These are phyloP conservation scores for Climacteris rufus DNA, from an alignment of 2,113 vertebrate genomes.

Conservation along the genomic window DNA sequence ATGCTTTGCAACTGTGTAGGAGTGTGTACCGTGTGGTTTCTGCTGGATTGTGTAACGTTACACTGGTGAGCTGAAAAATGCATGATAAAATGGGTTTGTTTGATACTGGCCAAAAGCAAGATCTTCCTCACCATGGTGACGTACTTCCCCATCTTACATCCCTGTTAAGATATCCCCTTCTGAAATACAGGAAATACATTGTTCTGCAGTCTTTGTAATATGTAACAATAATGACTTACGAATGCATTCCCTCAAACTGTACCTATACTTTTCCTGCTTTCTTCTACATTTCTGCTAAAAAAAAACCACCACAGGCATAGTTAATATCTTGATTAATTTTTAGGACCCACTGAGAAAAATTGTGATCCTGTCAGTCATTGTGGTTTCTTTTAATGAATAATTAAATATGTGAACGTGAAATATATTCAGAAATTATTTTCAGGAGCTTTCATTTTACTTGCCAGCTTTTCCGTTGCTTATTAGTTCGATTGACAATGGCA, in stretches of 20 bases:
- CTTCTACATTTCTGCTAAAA: background rate
- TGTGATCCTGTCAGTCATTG: background rate
- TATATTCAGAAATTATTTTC: background rate
- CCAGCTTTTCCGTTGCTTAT: background rate
- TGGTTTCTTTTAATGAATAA: constrained; percentile 22
- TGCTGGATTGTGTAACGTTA: background rate
- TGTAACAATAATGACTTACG: background rate
- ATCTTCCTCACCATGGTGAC: background rate
- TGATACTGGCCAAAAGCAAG: background rate
- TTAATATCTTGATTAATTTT: background rate
- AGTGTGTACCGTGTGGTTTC: background rate
- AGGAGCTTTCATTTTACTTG: background rate
- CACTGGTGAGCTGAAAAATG: background rate
- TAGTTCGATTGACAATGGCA: constrained; percentile 31
- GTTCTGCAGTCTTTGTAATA: background rate
- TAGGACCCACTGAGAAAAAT: background rate
- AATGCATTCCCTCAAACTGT: background rate
- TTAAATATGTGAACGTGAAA: background rate
- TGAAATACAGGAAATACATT: background rate
- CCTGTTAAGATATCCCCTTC: background rate
- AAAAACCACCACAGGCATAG: accelerated
- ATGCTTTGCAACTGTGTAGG: background rate
- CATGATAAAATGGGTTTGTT: background rate
- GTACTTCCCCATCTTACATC: background rate
- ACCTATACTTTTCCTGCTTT: background rate